Percentiles rank a stretch among this genome's conserved stretches.
phyloP scores from a whole-genome alignment of 92 coral and sea anemone species.

The Epizoanthus stellaris region DNA sequence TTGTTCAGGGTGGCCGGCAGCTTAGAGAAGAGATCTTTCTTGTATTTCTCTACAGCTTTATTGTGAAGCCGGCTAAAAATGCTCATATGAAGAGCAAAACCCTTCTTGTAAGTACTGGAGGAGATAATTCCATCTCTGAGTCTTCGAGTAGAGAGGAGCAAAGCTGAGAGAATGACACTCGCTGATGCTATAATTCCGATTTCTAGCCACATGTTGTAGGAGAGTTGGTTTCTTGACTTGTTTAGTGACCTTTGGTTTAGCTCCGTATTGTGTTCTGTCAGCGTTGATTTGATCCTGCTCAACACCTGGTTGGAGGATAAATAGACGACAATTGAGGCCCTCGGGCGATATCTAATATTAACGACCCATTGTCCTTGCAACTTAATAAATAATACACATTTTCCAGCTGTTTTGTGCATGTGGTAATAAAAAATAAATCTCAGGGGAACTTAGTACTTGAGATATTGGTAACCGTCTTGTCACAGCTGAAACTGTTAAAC shows the following conservation, averaged over 20 bases:
- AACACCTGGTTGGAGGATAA: conserved; percentile 3
- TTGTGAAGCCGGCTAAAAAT: conserved; percentile 80
- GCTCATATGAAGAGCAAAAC: conserved; percentile 84
- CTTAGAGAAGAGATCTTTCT: conserved; percentile 75
- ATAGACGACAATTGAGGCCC: background rate
- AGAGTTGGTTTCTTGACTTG: background rate
- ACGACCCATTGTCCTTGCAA: conserved; percentile 20
- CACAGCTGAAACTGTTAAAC: background rate
- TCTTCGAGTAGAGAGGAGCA: conserved; percentile 25
- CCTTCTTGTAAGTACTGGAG: conserved; percentile 76
- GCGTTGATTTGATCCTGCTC: background rate
- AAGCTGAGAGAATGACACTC: conserved; percentile 5
- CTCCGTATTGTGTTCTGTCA: background rate
- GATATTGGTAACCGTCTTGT: background rate
- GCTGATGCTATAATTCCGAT: conserved; percentile 2
- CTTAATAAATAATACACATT: background rate
- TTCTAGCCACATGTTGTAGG: conserved; percentile 31
- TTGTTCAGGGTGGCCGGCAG: conserved; percentile 59
- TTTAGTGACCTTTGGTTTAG: background rate
- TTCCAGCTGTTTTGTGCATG: background rate
- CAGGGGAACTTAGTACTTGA: conserved; percentile 1
- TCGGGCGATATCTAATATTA: background rate
- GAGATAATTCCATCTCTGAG: conserved; percentile 71
- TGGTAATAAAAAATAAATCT: background rate
- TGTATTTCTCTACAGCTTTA: conserved; percentile 67